Base-by-base conservation (phyloP, 2,888 invertebrate species). In the Ferrisia virgata region DNA sequence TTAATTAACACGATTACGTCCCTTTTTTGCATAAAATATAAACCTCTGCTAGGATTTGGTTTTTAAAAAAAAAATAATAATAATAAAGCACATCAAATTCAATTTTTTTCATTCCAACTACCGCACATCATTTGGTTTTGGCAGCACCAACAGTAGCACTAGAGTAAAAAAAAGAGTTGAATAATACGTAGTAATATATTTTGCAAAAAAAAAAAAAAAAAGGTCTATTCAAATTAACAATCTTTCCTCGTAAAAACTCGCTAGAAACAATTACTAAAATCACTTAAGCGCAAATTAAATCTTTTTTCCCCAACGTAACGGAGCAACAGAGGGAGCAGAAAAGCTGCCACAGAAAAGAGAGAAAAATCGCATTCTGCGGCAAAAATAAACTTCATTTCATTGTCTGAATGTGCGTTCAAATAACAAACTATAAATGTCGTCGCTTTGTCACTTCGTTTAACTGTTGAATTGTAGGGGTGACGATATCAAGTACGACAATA, bases 381-480 rank as follows among this genome's bases (percentile, higher is more conserved):
- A 36, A 76, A 36, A 76, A 76, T 69, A 69, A 69, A 69, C 31
- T 69, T 69, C 15, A 36, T 31, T 76, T 76, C 36, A 76, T 76
- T 76, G 33, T 31, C 36, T 76, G 72, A 76, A 76, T 76, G n/a
- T n/a, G 64, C 64, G 25, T 64, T 28, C 13, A 64, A 64, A 64
- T 64, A 76, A 76, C 72, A 76, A 69, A 76, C 72, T 76, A 76
- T 76, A 76, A 76, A 76, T 76, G 72, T 76, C 72, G 72, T 76
- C 72, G 72, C 72, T 76, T 76, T 76, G 72, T 76, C 72, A 76
- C 36, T 76, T 76, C 72, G 72, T 76, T 76, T 76, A 82, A 82
- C 64, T 82, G 82, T 82, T 64, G 82, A 82, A 64, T 82, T 64
- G 82, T 82, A 22, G 82, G 58, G 80, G 80, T 43, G 80, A 80